Evolutionary conservation across 2,888 invertebrate genomes (phyloP), one percentile per base, ranked within the genome.

Genomic region (Litoditis marina): DNA sequence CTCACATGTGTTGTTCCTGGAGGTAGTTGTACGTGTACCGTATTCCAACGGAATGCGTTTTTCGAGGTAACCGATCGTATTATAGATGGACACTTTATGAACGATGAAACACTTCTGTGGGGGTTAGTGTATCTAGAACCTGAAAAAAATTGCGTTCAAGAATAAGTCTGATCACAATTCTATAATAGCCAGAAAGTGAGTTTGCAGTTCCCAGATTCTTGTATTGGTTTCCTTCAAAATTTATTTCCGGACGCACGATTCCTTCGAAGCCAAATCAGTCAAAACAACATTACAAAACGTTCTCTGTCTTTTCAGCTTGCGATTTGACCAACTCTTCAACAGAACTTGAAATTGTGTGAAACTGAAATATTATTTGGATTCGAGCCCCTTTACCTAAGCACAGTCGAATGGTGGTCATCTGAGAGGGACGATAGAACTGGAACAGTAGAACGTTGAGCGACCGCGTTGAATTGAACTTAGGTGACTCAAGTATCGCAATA

Each of bases 401-500:
- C 1, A 73, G 36, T 16, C 68, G 51, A 47, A 81, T 78, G 6
- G 80, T 79, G 1, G 81, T 77, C 59, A 78, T 65, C 39, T 79
- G 78, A 8, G 79, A 74, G 3, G 81, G 80, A 39, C 81, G 68
- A 51, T 73, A 78, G 52, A 74, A 74, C 65, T 81, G 80, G 66
- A 81, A 81, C 30, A 80, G 61, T 1, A 81, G 66, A n/a, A 81
- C 81, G 55, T 81, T 81, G 47, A 81, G 68, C n/a, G 74, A 74
- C 36, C 68, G 65, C 1, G 78, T 77, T 3, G 77, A 65, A 55
- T 81, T 78, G 55, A 81, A 81, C 47, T 72, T 71, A 5, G 81
- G 81, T 16, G 79, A 80, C 36, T 81, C 81, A 27, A 81, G 65
- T 58, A 81, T 80, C 1, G 81, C 80, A 63, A 79, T 77, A 56